Evolutionary conservation across 2,113 vertebrate genomes (phyloP), one percentile per base, ranked within the genome.

Genomic region (Osmerus eperlanus): DNA sequence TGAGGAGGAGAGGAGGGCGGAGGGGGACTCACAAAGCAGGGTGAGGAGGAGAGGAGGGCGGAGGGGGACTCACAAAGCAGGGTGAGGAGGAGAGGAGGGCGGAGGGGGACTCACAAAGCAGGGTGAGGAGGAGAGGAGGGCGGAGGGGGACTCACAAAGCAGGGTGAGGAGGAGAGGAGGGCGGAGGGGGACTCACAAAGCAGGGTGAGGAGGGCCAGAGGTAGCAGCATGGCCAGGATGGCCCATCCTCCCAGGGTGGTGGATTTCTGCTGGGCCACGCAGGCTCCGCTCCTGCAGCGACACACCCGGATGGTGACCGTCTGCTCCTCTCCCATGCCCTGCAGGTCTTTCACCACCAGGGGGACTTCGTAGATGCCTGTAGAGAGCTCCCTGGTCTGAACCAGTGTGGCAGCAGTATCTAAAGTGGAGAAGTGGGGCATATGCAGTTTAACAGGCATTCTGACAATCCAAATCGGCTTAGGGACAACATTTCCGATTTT

Each of bases 201-300:
- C 68, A 98, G 25, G 9, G 97, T 74, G 47, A 92, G 84, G 53
- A 91, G 73, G 0, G 88, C 80, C 1, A 96, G 83, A n/a, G 94
- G 94, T 64, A 97, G 71, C 67, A 96, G 93, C 92, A 97, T 84
- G 3, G 95, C 80, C 71, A 97, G 93, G 76, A 95, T 86, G 51
- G 84, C 95, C 91, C 94, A 86, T 12, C 84, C 61, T 15, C 95
- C 95, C 7, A 97, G 89, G 16, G 89, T 78, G 4, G 89, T 58
- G 0, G 23, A 90, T 80, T 7, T 2, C 0, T 19, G 1, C 3
- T 69, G 62, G 3, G 23, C 7, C 4, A 25, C 0, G 15, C 78
- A 89, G 28, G 19, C 75, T 7, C 83, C 85, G 9, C 75, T 23
- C 1, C 1, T 62, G 78, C 94, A 79, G 52, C 76, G 2, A 90